Conservation (phyloP, 2,888 invertebrate species). For the Cyclophora albipunctata region DNA sequence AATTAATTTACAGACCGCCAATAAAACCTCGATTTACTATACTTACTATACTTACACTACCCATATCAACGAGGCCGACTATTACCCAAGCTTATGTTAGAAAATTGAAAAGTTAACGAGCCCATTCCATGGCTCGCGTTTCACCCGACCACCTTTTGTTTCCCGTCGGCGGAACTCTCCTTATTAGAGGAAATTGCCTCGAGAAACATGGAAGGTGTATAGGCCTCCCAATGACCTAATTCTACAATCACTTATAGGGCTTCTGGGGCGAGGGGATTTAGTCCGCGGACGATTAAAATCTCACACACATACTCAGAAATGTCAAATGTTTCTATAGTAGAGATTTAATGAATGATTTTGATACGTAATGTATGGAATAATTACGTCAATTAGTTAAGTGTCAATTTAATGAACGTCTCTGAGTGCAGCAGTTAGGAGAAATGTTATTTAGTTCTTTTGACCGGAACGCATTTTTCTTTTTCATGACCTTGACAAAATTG, state of each 20-base stretch:
- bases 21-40: not conserved
- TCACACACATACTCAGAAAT: too few species aligned
- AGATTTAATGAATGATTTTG: too few species aligned
- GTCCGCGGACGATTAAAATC: too few species aligned
- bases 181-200: conserved; percentile 54
- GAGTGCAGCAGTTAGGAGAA: too few species aligned
- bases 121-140: conserved; percentile 55
- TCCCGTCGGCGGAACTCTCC: conserved; percentile 41
- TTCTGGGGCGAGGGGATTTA: too few species aligned
- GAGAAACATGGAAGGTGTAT: conserved; percentile 43
- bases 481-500: too few species aligned
- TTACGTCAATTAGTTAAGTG: too few species aligned
- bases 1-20: not conserved
- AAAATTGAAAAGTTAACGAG: conserved; percentile 73
- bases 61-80: conserved; percentile 18
- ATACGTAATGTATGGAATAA: too few species aligned
- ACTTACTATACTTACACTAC: conserved; percentile 18
- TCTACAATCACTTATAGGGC: conserved; percentile 9
- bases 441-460: too few species aligned
- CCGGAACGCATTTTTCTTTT: too few species aligned
- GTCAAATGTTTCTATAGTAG: too few species aligned
- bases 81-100: conserved; percentile 48
- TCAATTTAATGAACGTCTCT: too few species aligned
- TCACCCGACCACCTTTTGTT: conserved; percentile 56
- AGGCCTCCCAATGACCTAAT: conserved; percentile 40